Conservation (phyloP, 2,888 invertebrate species). For the Lamproptera curius region DNA sequence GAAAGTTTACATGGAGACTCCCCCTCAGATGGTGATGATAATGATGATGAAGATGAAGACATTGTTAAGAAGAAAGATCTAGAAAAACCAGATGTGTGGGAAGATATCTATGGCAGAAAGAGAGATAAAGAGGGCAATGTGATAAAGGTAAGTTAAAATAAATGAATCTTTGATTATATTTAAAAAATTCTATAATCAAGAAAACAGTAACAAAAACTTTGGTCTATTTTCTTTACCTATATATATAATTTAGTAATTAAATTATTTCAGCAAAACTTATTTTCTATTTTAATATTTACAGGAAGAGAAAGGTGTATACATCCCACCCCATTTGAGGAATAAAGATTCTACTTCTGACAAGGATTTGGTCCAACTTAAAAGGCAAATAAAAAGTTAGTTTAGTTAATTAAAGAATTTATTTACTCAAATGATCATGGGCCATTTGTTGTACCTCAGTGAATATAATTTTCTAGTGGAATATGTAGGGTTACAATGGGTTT, state of each 20-base stretch:
- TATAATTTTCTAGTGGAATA: no score
- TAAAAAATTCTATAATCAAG: no score
- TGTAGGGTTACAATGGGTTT: no score
- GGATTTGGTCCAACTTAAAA: slow-evolving; percentile 82
- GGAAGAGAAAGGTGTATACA: slow-evolving; percentile 81
- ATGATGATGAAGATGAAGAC: slow-evolving; percentile 30
- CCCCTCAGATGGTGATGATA: slow-evolving; percentile 35
- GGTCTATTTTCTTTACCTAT: no score
- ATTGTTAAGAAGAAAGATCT: slow-evolving; percentile 23
- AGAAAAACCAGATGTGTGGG: slow-evolving; percentile 78
- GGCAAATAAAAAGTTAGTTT: slow-evolving; percentile 90
- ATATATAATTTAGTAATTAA: no score
- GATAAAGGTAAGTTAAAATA: slow-evolving; percentile 70
- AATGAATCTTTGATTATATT: not conserved
- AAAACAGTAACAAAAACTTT: no score
- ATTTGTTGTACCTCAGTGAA: no score
- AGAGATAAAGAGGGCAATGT: slow-evolving; percentile 89
- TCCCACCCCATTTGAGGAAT: slow-evolving; percentile 89
- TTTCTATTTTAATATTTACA: slow-evolving; percentile 32
- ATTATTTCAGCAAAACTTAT: no score
- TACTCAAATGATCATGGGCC: no score
- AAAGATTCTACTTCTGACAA: slow-evolving; percentile 73
- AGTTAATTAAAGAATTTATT: no score
- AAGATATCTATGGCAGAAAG: slow-evolving; percentile 96
- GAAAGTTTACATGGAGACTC: slow-evolving; percentile 35